Percentiles rank a stretch among this genome's conserved stretches.
These are phyloP conservation scores for Felis catus DNA, from an alignment of 2,113 vertebrate genomes.

Conservation along the genomic window DNA sequence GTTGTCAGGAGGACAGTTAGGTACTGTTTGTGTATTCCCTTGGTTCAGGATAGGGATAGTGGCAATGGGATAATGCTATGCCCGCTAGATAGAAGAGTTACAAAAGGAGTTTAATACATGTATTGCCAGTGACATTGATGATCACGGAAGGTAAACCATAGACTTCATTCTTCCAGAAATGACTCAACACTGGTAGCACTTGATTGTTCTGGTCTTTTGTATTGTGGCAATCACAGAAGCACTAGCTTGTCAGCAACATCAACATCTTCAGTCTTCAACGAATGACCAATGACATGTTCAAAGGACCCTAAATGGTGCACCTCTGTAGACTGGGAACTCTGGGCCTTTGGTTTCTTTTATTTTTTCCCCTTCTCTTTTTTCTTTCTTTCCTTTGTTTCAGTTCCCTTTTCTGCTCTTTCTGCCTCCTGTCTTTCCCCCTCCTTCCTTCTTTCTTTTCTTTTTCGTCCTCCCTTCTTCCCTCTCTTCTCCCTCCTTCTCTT, in stretches of 20 bases:
- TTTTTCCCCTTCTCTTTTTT: background rate
- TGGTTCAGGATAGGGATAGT: background rate
- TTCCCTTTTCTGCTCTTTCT: background rate
- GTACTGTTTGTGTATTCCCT: background rate
- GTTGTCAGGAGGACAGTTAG: background rate
- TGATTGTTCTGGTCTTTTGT: background rate
- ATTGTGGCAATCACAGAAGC: background rate
- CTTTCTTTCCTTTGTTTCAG: background rate
- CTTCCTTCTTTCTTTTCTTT: background rate
- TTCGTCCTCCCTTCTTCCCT: background rate
- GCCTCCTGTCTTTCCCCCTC: background rate
- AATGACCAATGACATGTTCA: background rate
- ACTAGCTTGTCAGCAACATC: background rate
- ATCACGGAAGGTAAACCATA: background rate
- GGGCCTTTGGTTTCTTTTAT: background rate
- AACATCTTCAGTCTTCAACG: background rate
- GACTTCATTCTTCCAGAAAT: conserved; percentile 2
- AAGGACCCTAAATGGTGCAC: background rate
- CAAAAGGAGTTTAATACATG: background rate
- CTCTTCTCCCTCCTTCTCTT: background rate
- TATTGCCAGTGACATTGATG: background rate
- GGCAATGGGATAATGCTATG: background rate
- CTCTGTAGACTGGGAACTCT: background rate
- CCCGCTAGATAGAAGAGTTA: background rate
- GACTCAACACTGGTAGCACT: background rate